Evolutionary conservation across 2,888 invertebrate genomes (phyloP), one percentile per base, ranked within the genome.

Genomic region (Thyatira batis): DNA sequence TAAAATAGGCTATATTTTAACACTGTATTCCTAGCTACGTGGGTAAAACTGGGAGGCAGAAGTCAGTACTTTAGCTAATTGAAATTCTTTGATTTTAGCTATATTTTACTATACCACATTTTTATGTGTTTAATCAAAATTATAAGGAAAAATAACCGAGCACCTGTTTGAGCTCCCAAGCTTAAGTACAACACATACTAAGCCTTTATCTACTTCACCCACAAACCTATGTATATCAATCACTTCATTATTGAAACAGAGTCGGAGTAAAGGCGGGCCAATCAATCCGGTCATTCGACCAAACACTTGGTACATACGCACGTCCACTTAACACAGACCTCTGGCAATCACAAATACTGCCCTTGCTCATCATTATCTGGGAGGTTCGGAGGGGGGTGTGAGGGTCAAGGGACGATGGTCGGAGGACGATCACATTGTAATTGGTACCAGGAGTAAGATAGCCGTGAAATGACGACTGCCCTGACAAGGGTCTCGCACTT

Each of bases 401-500:
- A 20, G 64, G 80, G 52, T 78, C 82, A 63, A 23, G 1, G 6
- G 9, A 52, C 8, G 51, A 58, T 79, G 82, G 83, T 65, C 63
- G 63, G 52, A 77, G 83, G 88, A 84, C 88, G 84, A 85, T 89
- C 88, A 86, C 84, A 82, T 79, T 84, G 88, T 89, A 89, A 89
- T 89, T 89, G 89, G 83, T 82, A 84, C 81, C 81, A 81, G 78
- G 69, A 78, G 64, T 78, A 87, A 89, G 89, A 87, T 87, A 89
- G 81, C 87, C 89, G 88, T 89, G 88, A 89, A 90, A 88, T 88
- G 88, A 85, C 78, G 80, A 85, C 83, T 87, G 83, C 80, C 67
- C 81, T 87, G 88, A 89, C 85, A 83, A 85, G 88, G 89, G 87
- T 85, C 66, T 76, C 71, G 67, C 59, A 80, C 39, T 39, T 77